Evolutionary conservation across 2,888 invertebrate species (phyloP).

Genomic region (Agrotis exclamationis): DNA sequence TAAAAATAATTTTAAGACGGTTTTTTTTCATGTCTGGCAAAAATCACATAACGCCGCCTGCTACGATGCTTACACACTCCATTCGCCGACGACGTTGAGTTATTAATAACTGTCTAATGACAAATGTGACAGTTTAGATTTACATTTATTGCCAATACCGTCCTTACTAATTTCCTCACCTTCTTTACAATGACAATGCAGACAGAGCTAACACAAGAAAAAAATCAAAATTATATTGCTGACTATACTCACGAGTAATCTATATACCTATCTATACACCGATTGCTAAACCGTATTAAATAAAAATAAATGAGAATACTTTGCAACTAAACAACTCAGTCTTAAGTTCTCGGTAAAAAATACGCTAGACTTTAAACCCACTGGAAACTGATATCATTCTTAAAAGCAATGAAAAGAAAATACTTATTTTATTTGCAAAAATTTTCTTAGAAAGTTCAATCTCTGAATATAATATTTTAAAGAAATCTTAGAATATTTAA

Average conservation of each 20-base stretch:
- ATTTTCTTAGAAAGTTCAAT: neutral
- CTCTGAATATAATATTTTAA: neutral
- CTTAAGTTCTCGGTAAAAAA: neutral
- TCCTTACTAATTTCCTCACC: neutral
- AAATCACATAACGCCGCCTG: too few relatives aligned
- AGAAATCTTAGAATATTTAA: constrained; percentile 1
- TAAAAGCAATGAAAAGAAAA: neutral
- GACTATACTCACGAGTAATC: neutral
- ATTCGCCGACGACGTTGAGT: too few relatives aligned
- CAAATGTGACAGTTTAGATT: too few relatives aligned
- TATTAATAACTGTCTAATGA: too few relatives aligned
- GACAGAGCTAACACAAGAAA: neutral
- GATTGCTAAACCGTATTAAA: constrained; percentile 7
- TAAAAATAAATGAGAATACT: constrained; percentile 37
- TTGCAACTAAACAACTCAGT: constrained; percentile 2
- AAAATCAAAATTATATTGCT: neutral
- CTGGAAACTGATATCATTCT: neutral
- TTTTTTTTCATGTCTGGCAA: too few relatives aligned
- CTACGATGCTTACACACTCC: too few relatives aligned
- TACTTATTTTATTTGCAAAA: neutral
- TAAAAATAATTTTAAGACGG: too few relatives aligned
- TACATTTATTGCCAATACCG: neutral
- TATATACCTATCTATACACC: neutral
- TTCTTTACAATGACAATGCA: neutral
- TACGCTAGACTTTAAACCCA: neutral